Evolutionary conservation across 2,888 invertebrate species (phyloP).

Genomic region (Drosophila crucigera): DNA sequence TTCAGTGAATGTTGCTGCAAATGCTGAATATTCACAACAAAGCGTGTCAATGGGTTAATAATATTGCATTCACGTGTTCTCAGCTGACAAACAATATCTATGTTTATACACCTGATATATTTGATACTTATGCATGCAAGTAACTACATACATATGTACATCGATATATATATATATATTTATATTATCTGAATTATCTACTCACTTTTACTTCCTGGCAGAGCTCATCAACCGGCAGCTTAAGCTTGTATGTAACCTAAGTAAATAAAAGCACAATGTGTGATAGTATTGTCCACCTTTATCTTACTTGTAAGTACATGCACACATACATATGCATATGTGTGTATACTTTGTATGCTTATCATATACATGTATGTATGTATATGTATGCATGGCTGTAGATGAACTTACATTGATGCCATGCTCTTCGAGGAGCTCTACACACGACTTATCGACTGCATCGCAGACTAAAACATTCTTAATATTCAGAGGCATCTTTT

Average conservation of each 20-base stretch:
- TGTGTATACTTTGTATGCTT: not conserved
- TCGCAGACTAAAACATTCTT: slow-evolving; percentile 96
- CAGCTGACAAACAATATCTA: slow-evolving; percentile 1
- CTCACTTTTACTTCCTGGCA: slow-evolving; percentile 93
- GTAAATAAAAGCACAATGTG: slow-evolving; percentile 25
- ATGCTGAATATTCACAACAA: slow-evolving; percentile 2
- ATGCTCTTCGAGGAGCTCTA: slow-evolving; percentile 91
- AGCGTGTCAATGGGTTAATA: slow-evolving; percentile 30
- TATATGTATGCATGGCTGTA: not conserved
- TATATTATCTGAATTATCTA: slow-evolving; percentile 31
- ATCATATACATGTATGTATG: not conserved
- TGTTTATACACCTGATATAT: not conserved
- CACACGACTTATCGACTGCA: slow-evolving; percentile 95
- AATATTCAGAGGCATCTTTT: slow-evolving; percentile 87
- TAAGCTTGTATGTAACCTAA: slow-evolving; percentile 89
- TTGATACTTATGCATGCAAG: slow-evolving; percentile 12
- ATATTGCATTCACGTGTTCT: slow-evolving; percentile 16
- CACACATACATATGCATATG: slow-evolving; percentile 5
- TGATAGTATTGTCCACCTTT: not conserved
- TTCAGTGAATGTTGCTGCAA: not conserved
- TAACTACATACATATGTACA: not conserved
- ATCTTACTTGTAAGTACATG: not conserved
- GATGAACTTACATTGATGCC: slow-evolving; percentile 89
- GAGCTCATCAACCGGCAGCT: slow-evolving; percentile 92
- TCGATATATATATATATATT: not conserved